These are phyloP conservation scores for Auanema freiburgensis DNA, from an alignment of 2,888 invertebrate genomes.

Conservation along the genomic window DNA sequence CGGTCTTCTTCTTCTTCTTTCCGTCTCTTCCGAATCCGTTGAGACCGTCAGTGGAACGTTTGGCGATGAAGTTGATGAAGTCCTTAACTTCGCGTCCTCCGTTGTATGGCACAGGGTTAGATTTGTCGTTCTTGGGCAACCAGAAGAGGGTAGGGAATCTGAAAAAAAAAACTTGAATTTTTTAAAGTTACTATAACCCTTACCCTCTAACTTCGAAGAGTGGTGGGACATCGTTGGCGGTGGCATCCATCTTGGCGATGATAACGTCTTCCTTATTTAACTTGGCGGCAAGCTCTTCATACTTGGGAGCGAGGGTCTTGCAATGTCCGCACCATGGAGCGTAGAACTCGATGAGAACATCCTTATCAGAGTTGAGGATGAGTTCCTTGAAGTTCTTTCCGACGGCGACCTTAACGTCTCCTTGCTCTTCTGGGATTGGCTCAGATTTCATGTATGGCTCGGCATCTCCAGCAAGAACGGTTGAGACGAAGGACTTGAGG, in stretches of 20 bases:
- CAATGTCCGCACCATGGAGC: conserved; percentile 79
- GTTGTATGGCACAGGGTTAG: conserved; percentile 69
- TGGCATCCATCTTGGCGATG: conserved; percentile 97
- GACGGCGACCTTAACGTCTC: conserved; percentile 78
- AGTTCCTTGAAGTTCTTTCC: conserved; percentile 92
- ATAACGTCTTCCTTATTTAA: conserved; percentile 77
- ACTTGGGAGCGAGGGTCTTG: conserved; percentile 75
- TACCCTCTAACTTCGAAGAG: conserved; percentile 85
- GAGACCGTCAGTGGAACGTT: conserved; percentile 84
- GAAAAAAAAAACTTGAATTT: conserved; percentile 56
- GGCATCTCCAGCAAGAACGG: conserved; percentile 79
- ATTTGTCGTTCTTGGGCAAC: conserved; percentile 80
- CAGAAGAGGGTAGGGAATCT: conserved; percentile 94
- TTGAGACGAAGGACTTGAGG: conserved; percentile 81
- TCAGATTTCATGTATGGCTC: conserved; percentile 95
- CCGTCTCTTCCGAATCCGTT: conserved; percentile 86
- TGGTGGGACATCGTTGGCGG: conserved; percentile 93
- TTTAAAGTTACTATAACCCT: conserved; percentile 29
- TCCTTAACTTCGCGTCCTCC: conserved; percentile 90
- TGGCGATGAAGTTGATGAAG: conserved; percentile 89
- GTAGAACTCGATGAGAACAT: conserved; percentile 95
- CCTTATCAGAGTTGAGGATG: conserved; percentile 85
- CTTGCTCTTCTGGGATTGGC: conserved; percentile 81
- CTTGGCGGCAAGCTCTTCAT: conserved; percentile 82
- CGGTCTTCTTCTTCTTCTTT: conserved; percentile 70